Base-by-base conservation (phyloP, 2,888 invertebrate genomes). In the Polydrusus tereticollis region DNA sequence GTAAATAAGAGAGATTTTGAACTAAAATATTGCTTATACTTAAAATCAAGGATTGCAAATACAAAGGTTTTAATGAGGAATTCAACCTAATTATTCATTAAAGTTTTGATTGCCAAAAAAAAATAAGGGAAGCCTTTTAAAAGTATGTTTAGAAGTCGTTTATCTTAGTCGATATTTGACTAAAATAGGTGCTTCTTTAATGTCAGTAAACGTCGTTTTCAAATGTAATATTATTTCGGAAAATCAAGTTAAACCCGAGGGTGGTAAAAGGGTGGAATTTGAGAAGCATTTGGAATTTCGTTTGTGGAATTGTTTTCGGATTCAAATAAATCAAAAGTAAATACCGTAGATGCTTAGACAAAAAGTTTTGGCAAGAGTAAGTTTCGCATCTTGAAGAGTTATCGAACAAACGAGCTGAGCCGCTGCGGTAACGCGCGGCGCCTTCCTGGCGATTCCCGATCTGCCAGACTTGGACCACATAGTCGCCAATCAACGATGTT, bases 281-380 rank as follows among this genome's bases (percentile, higher is more conserved):
- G 26, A 62, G 14, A 18, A 62, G 41, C 18, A 45, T 62, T 43
- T 16, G 16, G 16, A 20, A 62, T 60, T 71, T 36, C 67, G 67
- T 47, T 63, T 26, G 62, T 50, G 62, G 50, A 50, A 68, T 63
- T 63, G 72, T 26, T 58, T 62, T 43, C 21, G 14, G 33, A 63
- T 72, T 55, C 47, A 62, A 57, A 72, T 72, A 67, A 57, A 72
- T 68, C 68, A 68, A 68, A 68, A 72, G 69, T 67, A 70, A 73
- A 69, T 70, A 62, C 69, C 70, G 67, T 63, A 63, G 63, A 73
- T 73, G 70, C 67, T 63, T 64, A 72, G 73, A 73, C 73, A 70
- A 73, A 73, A 69, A 73, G 66, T 73, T 70, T 71, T 73, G 73
- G 73, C 73, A 67, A 62, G 55, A 70, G 66, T 18, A 38, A 67